Base-by-base conservation (phyloP, 2,888 invertebrate species). In the Lysandra bellargus region DNA sequence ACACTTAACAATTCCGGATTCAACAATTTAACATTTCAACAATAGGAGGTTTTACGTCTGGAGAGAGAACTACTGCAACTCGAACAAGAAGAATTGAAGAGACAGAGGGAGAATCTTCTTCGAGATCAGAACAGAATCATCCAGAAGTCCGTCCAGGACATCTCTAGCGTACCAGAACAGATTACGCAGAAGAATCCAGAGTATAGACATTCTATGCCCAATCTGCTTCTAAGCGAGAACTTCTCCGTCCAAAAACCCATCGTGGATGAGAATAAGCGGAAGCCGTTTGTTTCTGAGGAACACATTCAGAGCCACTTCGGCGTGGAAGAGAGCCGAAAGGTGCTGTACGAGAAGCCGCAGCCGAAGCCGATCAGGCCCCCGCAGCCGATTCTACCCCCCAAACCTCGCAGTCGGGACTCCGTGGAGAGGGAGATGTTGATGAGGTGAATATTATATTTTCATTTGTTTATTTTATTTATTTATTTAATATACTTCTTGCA, bases 51-150 rank as follows among this genome's bases (percentile, higher is more conserved):
- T 37, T 94, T 97, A 57, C 96, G 97, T 83, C 97, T 97, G 82
- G 97, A 97, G 91, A 95, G 97, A 74, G 97, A 97, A 89, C 92
- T 97, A 1, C 89, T 97, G 4, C 97, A 97, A 87, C 89, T 97
- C 75, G 97, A 98, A 87, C 96, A 97, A 88, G 97, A 97, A 87
- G 97, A 97, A 86, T 86, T 97, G 14, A 96, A 97, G 82, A 94
- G 97, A 3, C 97, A 97, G 86, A 95, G 97, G 14, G 97, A 97
- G 84, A 97, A 97, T 87, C 90, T 97, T 12, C 91, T 97, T 33
- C 95, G 96, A 72, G 97, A 97, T 85, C 95, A 96, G 85, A 95
- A 95, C n/a, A 91, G 95, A 1, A 91, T 96, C 81, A 92, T 95
- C 79, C 95, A 95, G 82, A 95, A 95, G 79, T 96, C 97, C 0